Evolutionary conservation across 1,140 invertebrate species (phyloP), one percentile per base, ranked within the genome.

Genomic region (Zaprionus kolodkinae): DNA sequence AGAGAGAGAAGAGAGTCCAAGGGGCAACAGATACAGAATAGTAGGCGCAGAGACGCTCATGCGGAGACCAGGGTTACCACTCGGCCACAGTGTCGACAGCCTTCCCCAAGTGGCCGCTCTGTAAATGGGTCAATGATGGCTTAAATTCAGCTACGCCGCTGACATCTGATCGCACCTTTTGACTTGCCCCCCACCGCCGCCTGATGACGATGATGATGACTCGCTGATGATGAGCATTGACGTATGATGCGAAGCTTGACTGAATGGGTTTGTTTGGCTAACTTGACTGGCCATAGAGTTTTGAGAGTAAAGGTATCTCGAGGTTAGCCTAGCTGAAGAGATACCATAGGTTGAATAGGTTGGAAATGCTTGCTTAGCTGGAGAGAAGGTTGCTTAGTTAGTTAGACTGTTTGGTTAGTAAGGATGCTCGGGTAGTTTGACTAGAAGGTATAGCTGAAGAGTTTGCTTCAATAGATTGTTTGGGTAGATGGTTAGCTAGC

Each of bases 81-180:
- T 55, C 36, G 38, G 7, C 36, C 11, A n/a, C 1, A 60, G 7
- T 17, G 21, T 1, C n/a, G 50, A 27, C 68, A 75, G 38, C 13
- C 38, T 79, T 88, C 62, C 63, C 63, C 50, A 66, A 66, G 63
- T 55, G 63, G 63, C 52, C 55, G 21, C 40, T 15, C 13, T 45
- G n/a, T 45, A 89, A 89, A 89, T 89, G 81, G 85, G 85, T 89
- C 85, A 89, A 90, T 90, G 86, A 89, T 90, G 85, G 85, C 85
- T 89, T 86, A 85, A 89, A 89, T 84, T 87, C 84, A 88, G 84
- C 69, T 71, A 38, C 33, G 56, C 55, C 40, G 40, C 15, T 33
- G 45, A 43, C 45, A 89, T 89, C 75, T 89, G 85, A 89, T 89
- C 84, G 84, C 83, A 80, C 71, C 79, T 25, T 69, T 62, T 78